Conservation (phyloP, 2,113 vertebrate genomes). For the Collichthys lucidus region DNA sequence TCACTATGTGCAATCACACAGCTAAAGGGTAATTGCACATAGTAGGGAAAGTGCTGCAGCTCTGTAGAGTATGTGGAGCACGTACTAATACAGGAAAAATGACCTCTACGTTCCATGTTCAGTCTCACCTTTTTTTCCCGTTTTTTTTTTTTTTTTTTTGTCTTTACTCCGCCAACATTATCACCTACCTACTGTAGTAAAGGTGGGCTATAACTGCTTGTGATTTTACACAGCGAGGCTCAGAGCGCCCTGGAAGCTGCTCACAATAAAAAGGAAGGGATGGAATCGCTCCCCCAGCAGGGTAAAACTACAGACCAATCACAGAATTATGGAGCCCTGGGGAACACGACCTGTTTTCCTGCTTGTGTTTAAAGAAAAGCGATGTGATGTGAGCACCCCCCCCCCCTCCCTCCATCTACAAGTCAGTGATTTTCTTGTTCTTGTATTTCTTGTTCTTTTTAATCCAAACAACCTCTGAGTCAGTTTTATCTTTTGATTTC, state of each 20-base stretch:
- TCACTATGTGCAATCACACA: slow-evolving; percentile 62
- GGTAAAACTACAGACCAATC: slow-evolving; percentile 70
- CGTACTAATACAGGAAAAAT: slow-evolving; percentile 64
- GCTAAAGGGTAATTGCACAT: slow-evolving; percentile 67
- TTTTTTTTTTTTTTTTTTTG: slow-evolving; percentile 20
- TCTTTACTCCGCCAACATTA: slow-evolving; percentile 69
- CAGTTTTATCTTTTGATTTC: slow-evolving; percentile 17
- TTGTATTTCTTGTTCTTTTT: slow-evolving; percentile 1
- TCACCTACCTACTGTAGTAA: slow-evolving; percentile 62
- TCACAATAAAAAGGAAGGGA: slow-evolving; percentile 50
- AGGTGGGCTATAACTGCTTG: slow-evolving; percentile 65
- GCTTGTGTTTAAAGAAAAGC: slow-evolving; percentile 37
- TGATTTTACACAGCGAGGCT: slow-evolving; percentile 73
- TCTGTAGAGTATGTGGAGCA: slow-evolving; percentile 65
- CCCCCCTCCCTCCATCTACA: slow-evolving; percentile 1
- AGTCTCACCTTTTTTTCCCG: slow-evolving; percentile 40
- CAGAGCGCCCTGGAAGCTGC: slow-evolving; percentile 54
- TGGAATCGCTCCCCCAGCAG: slow-evolving; percentile 67
- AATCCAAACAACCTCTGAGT: slow-evolving; percentile 21
- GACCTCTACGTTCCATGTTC: slow-evolving; percentile 74
- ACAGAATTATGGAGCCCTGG: slow-evolving; percentile 63
- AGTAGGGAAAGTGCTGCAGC: slow-evolving; percentile 37
- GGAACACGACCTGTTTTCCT: slow-evolving; percentile 61
- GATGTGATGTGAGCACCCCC: background rate
- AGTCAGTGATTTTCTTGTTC: background rate